Conservation (phyloP, 2,113 vertebrate genomes). For the Rhizomys pruinosus region DNA sequence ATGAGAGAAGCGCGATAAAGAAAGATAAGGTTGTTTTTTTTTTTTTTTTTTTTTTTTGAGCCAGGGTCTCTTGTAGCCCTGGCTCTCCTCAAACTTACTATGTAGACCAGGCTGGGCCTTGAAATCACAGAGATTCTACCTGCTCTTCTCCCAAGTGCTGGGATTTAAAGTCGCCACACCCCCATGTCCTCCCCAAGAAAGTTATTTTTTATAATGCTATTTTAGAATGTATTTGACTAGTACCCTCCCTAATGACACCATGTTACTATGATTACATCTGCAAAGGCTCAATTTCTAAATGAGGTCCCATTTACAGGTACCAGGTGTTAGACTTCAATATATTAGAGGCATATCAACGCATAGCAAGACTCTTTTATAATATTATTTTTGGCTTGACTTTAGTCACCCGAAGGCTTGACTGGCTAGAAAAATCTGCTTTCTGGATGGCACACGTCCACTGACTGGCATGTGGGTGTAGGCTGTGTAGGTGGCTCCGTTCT, state of each 20-base stretch:
- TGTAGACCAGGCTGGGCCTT: no score
- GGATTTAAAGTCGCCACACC: no score
- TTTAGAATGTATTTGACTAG: background rate
- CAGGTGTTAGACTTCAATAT: background rate
- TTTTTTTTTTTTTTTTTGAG: no score
- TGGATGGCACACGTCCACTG: background rate
- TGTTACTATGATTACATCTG: background rate
- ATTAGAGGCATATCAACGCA: background rate
- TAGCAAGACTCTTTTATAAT: background rate
- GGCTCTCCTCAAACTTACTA: no score
- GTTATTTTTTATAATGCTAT: background rate
- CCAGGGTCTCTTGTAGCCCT: no score
- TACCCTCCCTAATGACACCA: background rate
- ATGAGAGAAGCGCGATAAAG: no score
- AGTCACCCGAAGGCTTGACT: no score
- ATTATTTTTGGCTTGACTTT: background rate
- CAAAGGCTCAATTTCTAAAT: background rate
- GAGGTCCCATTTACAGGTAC: background rate
- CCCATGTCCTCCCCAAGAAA: no score
- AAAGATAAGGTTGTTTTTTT: no score
- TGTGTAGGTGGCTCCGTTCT: background rate
- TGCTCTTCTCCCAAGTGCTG: no score
- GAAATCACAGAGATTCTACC: no score
- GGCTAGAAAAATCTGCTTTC: background rate
- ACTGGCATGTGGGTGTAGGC: background rate